Base-by-base conservation (phyloP, 2,113 vertebrate species). In the Columba livia region DNA sequence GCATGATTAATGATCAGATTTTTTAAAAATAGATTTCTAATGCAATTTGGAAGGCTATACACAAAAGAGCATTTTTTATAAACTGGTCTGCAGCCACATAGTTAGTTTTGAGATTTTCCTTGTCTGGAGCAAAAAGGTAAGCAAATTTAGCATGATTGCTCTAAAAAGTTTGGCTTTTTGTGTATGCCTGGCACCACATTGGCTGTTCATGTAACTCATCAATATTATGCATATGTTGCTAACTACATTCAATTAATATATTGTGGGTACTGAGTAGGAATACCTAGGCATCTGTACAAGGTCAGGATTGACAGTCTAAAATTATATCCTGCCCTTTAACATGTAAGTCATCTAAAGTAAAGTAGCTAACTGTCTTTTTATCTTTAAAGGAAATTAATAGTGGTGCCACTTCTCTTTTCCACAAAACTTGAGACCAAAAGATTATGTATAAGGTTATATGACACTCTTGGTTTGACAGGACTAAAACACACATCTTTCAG, bases 101-200 rank as follows among this genome's bases (percentile, higher is more conserved):
- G 3, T 26, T 25, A 72, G 4, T 28, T 23, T 28, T 67, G 19
- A 60, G 36, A 56, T 88, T 56, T 47, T 60, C 8, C 7, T 57
- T 81, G 4, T 42, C 24, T 48, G 17, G 16, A 90, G 10, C 19
- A 42, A 69, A 32, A 80, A 84, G 4, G 5, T 31, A 34, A 73
- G 12, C 2, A 51, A 10, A 26, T 53, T 48, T 70, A 3, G 2
- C 7, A 40, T 6, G 14, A 19, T 15, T 15, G 5, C 12, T 26
- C 12, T 44, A 11, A 18, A 15, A 32, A 1, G 1, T 69, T 84
- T 78, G 29, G 2, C 2, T 67, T 91, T 56, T 23, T 65, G 9
- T 3, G 10, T 31, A 11, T 42, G 10, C 15, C 36, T 14, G 7
- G 16, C 10, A 58, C 7, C 17, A n/a, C 0, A 0, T 2, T 51